phyloP scores from a whole-genome alignment of 2,888 invertebrate species.

The Cephus pygmeus region DNA sequence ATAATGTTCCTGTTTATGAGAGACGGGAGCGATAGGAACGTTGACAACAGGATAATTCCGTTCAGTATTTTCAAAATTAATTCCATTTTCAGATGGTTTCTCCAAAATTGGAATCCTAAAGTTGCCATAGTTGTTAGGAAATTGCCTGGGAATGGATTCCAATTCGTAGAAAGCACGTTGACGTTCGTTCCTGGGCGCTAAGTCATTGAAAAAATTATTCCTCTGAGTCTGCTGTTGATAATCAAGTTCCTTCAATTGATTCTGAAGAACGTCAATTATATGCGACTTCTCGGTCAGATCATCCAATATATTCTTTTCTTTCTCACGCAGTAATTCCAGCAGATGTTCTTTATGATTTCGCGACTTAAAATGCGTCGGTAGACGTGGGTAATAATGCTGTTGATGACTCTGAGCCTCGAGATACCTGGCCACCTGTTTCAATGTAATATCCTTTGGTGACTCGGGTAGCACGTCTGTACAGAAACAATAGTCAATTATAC shows the following conservation, averaged over 20 bases:
- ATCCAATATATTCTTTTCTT: slow-evolving; percentile 36
- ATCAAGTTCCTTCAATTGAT: slow-evolving; percentile 27
- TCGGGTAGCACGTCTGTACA: slow-evolving; percentile 48
- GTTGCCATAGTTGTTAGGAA: background rate
- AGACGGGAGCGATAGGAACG: background rate
- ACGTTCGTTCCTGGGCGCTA: background rate
- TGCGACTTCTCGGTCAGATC: slow-evolving; percentile 33
- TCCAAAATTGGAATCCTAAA: background rate
- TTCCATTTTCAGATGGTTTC: background rate
- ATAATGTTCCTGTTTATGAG: background rate
- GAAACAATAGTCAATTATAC: background rate
- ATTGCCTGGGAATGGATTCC: background rate
- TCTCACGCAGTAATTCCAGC: slow-evolving; percentile 31
- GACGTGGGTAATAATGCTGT: slow-evolving; percentile 17
- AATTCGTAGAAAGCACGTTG: background rate
- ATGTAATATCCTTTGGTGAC: slow-evolving; percentile 37
- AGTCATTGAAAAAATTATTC: slow-evolving; percentile 13
- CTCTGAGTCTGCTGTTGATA: slow-evolving; percentile 28
- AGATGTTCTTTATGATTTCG: slow-evolving; percentile 29
- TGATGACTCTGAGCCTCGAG: slow-evolving; percentile 40
- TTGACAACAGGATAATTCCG: background rate
- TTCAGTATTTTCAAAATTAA: background rate
- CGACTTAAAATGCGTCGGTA: slow-evolving; percentile 21
- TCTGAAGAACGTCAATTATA: slow-evolving; percentile 35
- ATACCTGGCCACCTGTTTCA: slow-evolving; percentile 48